A percentile compares a stretch with the other conserved stretches of the same genome.
These are phyloP conservation scores for Stenurella melanura DNA, from an alignment of 2,888 invertebrate species.

Conservation along the genomic window DNA sequence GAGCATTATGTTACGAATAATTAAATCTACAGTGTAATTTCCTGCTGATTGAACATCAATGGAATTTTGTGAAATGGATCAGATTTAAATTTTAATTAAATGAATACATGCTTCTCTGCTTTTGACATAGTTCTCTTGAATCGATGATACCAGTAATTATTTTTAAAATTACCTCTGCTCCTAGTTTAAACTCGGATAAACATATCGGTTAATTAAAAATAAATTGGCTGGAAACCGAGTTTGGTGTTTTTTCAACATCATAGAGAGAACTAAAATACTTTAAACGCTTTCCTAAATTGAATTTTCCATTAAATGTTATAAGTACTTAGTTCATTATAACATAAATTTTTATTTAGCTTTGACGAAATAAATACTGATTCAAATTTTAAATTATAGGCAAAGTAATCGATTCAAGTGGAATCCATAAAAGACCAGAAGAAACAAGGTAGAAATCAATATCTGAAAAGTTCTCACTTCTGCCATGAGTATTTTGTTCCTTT, in stretches of 20 bases:
- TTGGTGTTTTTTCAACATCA: not conserved
- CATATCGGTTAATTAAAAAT: conserved; percentile 24
- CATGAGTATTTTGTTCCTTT: too few relatives aligned
- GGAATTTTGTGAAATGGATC: conserved; percentile 17
- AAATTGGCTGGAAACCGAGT: conserved; percentile 16
- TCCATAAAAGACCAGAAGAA: too few relatives aligned
- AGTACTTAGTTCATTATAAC: not conserved
- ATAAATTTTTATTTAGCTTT: too few relatives aligned
- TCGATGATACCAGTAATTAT: not conserved
- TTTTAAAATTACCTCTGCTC: conserved; percentile 20
- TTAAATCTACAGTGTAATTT: conserved; percentile 11
- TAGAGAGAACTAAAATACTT: too few relatives aligned
- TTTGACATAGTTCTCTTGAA: conserved; percentile 25
- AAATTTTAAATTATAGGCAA: too few relatives aligned
- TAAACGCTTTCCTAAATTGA: too few relatives aligned
- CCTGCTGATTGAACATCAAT: conserved; percentile 18
- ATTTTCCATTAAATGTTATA: not conserved
- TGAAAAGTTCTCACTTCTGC: too few relatives aligned
- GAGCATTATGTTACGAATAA: conserved; percentile 15
- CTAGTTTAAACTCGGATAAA: conserved; percentile 16
- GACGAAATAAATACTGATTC: too few relatives aligned
- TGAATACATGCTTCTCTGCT: conserved; percentile 14
- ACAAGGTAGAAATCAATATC: too few relatives aligned
- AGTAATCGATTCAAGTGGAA: too few relatives aligned
- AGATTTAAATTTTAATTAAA: conserved; percentile 31